phyloP scores from a whole-genome alignment of 1,140 invertebrate genomes.

The Drosophila kurseongensis region DNA sequence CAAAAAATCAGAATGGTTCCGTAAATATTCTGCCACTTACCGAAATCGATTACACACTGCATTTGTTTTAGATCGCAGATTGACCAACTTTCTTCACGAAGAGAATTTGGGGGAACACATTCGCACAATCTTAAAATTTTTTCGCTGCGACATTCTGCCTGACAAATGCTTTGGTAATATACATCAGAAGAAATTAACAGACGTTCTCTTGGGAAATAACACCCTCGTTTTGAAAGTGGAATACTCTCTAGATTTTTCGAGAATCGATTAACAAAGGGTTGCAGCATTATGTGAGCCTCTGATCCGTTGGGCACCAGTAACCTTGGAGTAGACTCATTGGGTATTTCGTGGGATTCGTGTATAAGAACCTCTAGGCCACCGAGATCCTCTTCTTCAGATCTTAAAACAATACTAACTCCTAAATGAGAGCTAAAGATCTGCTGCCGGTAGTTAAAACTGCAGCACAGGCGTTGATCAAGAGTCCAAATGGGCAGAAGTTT shows the following conservation, averaged over 20 bases:
- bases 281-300: conserved; percentile 46
- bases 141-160: conserved; percentile 86
- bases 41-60: conserved; percentile 46
- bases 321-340: conserved; percentile 85
- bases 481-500: conserved; percentile 86
- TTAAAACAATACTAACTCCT: conserved; percentile 86
- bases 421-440: conserved; percentile 80
- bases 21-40: conserved; percentile 43
- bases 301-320: conserved; percentile 25
- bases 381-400: conserved; percentile 84
- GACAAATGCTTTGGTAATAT: conserved; percentile 88
- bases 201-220: conserved; percentile 86
- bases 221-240: conserved; percentile 81
- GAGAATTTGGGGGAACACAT: conserved; percentile 86
- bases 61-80: conserved; percentile 56
- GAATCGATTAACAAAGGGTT: conserved; percentile 33
- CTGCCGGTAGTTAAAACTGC: conserved; percentile 87
- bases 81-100: conserved; percentile 56
- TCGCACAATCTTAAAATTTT: conserved; percentile 85
- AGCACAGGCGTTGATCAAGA: conserved; percentile 86
- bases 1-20: neutral
- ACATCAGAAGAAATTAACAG: conserved; percentile 75
- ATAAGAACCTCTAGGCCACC: conserved; percentile 84
- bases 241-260: conserved; percentile 21
- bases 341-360: conserved; percentile 86